Base-by-base conservation (phyloP, 2,888 invertebrate genomes). In the Sarcophaga variegata region DNA sequence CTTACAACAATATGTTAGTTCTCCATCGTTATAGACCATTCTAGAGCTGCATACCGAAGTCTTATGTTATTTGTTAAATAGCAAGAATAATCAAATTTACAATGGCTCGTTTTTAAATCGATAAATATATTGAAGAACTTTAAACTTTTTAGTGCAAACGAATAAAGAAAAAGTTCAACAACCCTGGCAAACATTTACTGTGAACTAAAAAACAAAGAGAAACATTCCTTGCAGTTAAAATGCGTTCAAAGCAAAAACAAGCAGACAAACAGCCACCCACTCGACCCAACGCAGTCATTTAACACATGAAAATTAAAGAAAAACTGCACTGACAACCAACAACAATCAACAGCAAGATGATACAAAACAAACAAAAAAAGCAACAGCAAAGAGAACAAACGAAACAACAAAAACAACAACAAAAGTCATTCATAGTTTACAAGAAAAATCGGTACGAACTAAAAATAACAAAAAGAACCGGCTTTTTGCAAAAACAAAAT, bases 391-490 rank as follows among this genome's bases (percentile, higher is more conserved):
- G 17, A 54, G 54, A 70, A 49, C 22, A 59, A 60, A 62, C 4
- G 45, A 54, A 60, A 62, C 10, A n/a, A 60, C 27, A 64, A 62
- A 47, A 80, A 71, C 27, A 64, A 62, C 59, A 80, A 71, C 27
- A 72, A 64, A 62, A 67, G 49, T 14, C 2, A 17, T 12, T 17
- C 20, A 27, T 45, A 69, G 37, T 49, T 63, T 10, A 75, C 76
- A 76, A 22, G 47, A 71, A 77, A 71, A 83, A 75, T 20, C 60
- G 45, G 37, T 67, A 37, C 8, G 37, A 60, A 64, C 77, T 83
- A 83, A 83, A 77, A 69, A 80, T 81, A 77, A 25, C 2, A 76
- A 60, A 45, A 60, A 78, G 79, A 86, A 86, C 86, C 79, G 83
- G 86, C 83, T 86, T 84, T 80, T 71, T 20, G 47, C 47, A 69